These are phyloP conservation scores for Urophycis tenuis DNA, from an alignment of 2,797 vertebrate species.

Conservation along the genomic window DNA sequence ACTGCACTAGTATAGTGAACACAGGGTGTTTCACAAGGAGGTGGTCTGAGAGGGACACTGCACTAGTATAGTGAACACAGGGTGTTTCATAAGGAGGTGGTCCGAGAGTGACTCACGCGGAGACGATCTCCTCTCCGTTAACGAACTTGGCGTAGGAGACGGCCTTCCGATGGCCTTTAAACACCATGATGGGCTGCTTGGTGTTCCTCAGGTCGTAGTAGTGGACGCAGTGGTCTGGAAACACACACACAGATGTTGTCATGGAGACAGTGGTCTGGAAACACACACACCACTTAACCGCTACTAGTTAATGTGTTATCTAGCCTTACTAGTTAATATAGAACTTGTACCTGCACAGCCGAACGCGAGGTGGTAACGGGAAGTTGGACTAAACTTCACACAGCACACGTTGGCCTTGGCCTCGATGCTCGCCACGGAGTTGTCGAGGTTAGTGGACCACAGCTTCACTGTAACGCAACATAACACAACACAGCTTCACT, in stretches of 20 bases:
- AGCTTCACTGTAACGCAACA: slow-evolving; percentile 79
- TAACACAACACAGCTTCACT: neutral
- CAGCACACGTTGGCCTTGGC: slow-evolving; percentile 98
- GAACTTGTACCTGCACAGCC: slow-evolving; percentile 87
- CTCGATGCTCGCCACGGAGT: slow-evolving; percentile 97
- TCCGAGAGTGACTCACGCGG: slow-evolving; percentile 81
- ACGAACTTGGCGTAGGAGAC: slow-evolving; percentile 99
- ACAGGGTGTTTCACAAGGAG: too few species aligned
- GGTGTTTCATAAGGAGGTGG: neutral
- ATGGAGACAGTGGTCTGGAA: too few species aligned
- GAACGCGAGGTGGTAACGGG: slow-evolving; percentile 95
- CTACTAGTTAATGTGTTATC: slow-evolving; percentile 78
- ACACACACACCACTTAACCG: neutral
- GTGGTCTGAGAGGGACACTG: too few species aligned
- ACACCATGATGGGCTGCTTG: slow-evolving; percentile 99
- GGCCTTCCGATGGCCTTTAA: slow-evolving; percentile 97
- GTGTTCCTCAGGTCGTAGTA: slow-evolving; percentile 99
- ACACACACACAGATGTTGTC: neutral
- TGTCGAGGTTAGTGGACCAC: slow-evolving; percentile 98
- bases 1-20: too few species aligned
- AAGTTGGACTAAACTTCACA: slow-evolving; percentile 97
- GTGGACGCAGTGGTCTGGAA: slow-evolving; percentile 96
- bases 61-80: too few species aligned
- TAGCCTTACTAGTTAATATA: neutral
- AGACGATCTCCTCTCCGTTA: slow-evolving; percentile 97